These are phyloP conservation scores for Campoplex nolae DNA, from an alignment of 2,888 invertebrate genomes.

Conservation along the genomic window DNA sequence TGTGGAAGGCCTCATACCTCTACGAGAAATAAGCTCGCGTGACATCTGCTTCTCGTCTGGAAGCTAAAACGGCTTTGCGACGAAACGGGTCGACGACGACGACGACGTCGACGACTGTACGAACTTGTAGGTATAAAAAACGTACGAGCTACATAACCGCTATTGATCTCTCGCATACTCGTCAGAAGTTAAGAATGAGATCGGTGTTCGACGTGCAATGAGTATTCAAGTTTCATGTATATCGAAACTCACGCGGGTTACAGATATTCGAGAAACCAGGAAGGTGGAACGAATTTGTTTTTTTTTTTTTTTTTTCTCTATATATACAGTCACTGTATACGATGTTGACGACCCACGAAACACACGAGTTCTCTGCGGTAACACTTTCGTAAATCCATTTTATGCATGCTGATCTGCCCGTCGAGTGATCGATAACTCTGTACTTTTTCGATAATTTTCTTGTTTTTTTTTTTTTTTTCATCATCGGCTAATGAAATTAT, in stretches of 20 bases:
- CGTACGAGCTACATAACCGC: constrained; percentile 19
- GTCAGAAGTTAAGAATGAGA: constrained; percentile 45
- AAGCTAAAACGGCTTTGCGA: constrained; percentile 37
- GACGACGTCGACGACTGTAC: constrained; percentile 41
- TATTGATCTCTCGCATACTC: constrained; percentile 58
- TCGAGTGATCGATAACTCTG: not conserved
- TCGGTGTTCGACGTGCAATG: constrained; percentile 43
- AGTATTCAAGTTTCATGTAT: constrained; percentile 12
- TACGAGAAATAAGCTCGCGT: constrained; percentile 53
- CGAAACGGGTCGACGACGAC: constrained; percentile 24
- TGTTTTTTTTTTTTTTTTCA: not conserved
- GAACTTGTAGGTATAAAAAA: constrained; percentile 33
- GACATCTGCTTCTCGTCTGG: constrained; percentile 53
- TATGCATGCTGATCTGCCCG: not conserved
- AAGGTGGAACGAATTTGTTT: not conserved
- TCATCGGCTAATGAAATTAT: not conserved
- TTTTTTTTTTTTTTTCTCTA: not conserved
- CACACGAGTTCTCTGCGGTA: constrained; percentile 1
- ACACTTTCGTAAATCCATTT: not conserved
- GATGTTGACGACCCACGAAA: constrained; percentile 8
- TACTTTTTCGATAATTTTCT: not conserved
- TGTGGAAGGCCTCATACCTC: not conserved
- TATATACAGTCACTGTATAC: not conserved
- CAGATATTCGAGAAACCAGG: constrained; percentile 18
- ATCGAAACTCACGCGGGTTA: not conserved